Base-by-base conservation (phyloP, 2,113 vertebrate species). In the Hepsetus odoe region DNA sequence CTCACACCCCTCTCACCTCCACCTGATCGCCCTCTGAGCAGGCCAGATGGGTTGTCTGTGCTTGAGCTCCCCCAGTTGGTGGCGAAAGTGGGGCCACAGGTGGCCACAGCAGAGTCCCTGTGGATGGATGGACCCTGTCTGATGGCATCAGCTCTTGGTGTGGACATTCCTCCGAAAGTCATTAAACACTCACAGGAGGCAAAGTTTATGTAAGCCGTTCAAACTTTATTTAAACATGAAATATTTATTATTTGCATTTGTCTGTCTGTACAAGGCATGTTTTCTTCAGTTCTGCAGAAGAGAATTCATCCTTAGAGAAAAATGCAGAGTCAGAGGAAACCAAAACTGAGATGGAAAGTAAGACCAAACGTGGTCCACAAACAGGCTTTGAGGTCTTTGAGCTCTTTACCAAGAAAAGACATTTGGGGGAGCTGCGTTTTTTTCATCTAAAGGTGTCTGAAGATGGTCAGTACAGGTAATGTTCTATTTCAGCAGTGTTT, bases 21-120 rank as follows among this genome's bases (percentile, higher is more conserved):
- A 32, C 79, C 79, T 56, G 83, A 78, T 35, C 28, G 0, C 2
- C 1, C 74, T 20, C n/a, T 72, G 2, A 53, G 68, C 5, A 67
- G 26, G n/a, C 72, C 77, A 7, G 65, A 75, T 26, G 32, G 74
- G 26, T 22, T 78, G 3, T 85, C 85, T 1, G 38, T 76, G 42
- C 44, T 83, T 74, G 78, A 87, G 3, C 86, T 88, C 13, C 85
- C 91, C 49, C 81, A 28, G 71, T 64, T 89, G 4, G 53, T 83
- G 3, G 77, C 84, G 16, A 56, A 82, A 14, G 75, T 83, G 11
- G 84, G 81, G 35, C 7, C 68, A 9, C 13, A 69, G n/a, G 80
- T 38, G 74, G 77, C 85, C 20, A 20, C 24, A 5, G 32, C 13
- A 4, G 74, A 88, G 4, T 66, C 76, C 42, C 33, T 87, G 67